Conservation (phyloP, 2,113 vertebrate genomes). For the Pollachius pollachius region DNA sequence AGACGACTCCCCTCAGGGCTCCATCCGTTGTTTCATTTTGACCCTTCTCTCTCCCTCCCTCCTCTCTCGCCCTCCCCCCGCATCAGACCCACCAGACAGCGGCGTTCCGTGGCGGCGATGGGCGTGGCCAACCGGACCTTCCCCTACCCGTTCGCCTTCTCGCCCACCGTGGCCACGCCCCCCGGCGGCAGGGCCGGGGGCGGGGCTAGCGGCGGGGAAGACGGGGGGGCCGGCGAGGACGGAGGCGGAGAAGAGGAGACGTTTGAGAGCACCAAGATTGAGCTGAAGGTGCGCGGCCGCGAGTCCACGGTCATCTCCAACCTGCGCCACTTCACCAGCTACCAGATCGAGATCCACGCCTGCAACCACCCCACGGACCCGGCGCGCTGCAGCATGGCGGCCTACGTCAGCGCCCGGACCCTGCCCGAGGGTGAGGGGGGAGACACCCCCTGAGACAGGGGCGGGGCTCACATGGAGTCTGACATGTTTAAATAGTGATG, state of each 20-base stretch:
- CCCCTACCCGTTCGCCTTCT: conserved; percentile 54
- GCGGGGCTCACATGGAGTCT: no score
- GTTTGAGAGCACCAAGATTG: conserved; percentile 73
- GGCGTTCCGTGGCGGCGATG: conserved; percentile 80
- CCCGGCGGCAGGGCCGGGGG: conserved; percentile 1
- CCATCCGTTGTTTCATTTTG: no score
- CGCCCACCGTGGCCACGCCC: conserved; percentile 46
- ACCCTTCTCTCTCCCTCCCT: neutral
- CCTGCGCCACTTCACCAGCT: conserved; percentile 91
- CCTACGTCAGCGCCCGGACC: conserved; percentile 92
- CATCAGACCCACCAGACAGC: conserved; percentile 77
- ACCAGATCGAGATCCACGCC: conserved; percentile 94
- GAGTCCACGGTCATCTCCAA: conserved; percentile 89
- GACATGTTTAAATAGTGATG: no score
- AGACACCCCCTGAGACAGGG: neutral
- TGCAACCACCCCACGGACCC: conserved; percentile 83
- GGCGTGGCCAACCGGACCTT: conserved; percentile 74
- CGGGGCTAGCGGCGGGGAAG: conserved; percentile 12
- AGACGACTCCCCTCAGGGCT: no score
- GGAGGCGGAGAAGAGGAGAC: conserved; percentile 45
- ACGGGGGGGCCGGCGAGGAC: conserved; percentile 48
- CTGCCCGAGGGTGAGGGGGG: conserved; percentile 86
- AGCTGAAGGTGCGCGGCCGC: conserved; percentile 78
- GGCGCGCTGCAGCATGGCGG: conserved; percentile 85
- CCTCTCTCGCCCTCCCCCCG: neutral